Evolutionary conservation across 2,797 vertebrate species (phyloP).

Genomic region (Anabacerthia variegaticeps): DNA sequence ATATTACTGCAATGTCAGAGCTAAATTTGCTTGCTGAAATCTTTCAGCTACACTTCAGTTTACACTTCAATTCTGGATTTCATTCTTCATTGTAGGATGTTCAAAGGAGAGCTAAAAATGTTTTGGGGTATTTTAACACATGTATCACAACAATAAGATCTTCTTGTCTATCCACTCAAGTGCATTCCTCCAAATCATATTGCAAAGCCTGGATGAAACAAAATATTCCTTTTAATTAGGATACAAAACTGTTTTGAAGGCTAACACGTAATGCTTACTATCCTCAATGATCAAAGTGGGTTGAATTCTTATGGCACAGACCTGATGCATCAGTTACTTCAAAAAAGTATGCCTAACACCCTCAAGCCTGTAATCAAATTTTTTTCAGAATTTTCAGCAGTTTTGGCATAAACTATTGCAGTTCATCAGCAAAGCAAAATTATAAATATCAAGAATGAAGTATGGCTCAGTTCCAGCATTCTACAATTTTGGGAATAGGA

Average conservation of each 20-base stretch:
- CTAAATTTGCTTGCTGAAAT: neutral
- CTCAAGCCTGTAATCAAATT: neutral
- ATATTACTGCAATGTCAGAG: neutral
- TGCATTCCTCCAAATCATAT: neutral
- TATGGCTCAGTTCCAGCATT: neutral
- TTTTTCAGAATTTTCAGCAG: neutral
- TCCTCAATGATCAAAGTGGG: neutral
- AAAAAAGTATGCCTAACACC: neutral
- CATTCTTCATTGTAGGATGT: rapidly evolving
- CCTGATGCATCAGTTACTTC: neutral
- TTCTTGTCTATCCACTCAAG: neutral
- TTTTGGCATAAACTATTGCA: neutral
- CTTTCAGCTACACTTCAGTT: neutral
- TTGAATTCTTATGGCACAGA: neutral
- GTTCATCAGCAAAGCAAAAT: neutral
- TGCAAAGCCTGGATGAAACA: neutral
- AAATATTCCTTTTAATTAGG: neutral
- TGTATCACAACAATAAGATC: neutral
- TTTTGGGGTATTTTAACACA: neutral
- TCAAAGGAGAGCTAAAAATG: neutral
- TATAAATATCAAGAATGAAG: neutral
- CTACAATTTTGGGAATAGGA: rapidly evolving
- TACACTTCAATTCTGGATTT: neutral
- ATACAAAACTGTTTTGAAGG: neutral
- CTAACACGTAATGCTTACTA: neutral